These are phyloP conservation scores for Clarias platycephalus DNA, from an alignment of 2,797 vertebrate genomes.

Conservation along the genomic window DNA sequence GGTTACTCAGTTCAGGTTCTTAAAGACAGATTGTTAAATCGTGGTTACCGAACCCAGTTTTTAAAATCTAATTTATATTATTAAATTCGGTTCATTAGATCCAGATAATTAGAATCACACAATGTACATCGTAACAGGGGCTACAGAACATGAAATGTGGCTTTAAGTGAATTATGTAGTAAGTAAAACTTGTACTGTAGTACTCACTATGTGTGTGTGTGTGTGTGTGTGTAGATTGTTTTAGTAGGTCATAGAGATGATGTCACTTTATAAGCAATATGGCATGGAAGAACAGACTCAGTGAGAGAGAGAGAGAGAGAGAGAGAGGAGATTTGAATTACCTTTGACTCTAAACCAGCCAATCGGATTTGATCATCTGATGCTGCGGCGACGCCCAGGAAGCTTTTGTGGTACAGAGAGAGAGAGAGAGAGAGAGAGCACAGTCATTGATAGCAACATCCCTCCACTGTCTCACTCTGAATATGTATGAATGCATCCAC, in stretches of 20 bases:
- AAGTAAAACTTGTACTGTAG: background rate
- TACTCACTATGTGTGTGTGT: constrained; percentile 21
- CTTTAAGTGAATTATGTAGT: background rate
- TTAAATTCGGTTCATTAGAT: background rate
- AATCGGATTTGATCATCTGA: constrained; percentile 24
- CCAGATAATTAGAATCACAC: background rate
- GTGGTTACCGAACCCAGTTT: background rate
- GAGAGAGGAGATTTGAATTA: constrained; percentile 5
- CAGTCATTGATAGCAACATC: constrained; percentile 4
- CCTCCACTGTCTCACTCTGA: background rate
- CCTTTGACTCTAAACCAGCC: constrained; percentile 18
- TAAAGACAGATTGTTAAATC: background rate
- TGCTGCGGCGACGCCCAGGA: constrained; percentile 26
- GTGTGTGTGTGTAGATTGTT: constrained; percentile 7
- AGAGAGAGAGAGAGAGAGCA: background rate
- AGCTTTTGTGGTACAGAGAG: constrained; percentile 21
- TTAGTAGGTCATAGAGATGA: constrained; percentile 37
- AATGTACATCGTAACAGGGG: background rate
- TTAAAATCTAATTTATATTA: too few relatives aligned
- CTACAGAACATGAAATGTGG: background rate
- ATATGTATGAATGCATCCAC: too few relatives aligned
- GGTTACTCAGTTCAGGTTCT: background rate
- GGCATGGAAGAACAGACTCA: constrained; percentile 19
- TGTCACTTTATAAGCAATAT: constrained; percentile 44
- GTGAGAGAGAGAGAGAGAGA: background rate